Conservation (phyloP, 2,113 vertebrate species). For the Erythrolamprus reginae region DNA sequence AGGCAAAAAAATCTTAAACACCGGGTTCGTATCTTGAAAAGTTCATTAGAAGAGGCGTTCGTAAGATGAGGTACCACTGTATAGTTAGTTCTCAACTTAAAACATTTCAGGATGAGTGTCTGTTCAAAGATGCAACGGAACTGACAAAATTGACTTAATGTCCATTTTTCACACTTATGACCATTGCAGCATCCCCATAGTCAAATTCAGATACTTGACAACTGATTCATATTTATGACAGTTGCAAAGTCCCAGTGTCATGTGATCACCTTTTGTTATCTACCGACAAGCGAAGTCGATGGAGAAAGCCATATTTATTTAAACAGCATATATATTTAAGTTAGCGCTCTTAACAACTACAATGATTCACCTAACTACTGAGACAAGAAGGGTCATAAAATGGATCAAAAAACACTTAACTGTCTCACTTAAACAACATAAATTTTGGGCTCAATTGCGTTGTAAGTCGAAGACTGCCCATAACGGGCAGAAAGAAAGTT, state of each 20-base stretch:
- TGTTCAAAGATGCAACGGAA: neutral
- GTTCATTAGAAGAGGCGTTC: too few species aligned
- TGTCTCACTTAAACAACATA: neutral
- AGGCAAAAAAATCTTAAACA: too few species aligned
- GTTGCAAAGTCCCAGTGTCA: too few species aligned
- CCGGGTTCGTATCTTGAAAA: too few species aligned
- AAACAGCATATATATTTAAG: too few species aligned
- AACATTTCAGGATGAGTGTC: neutral
- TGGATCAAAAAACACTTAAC: neutral
- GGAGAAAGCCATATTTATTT: neutral
- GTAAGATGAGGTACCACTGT: too few species aligned
- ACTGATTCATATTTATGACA: too few species aligned
- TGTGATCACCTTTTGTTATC: neutral
- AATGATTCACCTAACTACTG: neutral
- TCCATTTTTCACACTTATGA: neutral
- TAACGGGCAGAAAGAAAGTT: neutral
- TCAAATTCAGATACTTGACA: neutral
- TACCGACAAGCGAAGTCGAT: neutral
- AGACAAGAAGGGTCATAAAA: neutral
- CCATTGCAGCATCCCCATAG: neutral
- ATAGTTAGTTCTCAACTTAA: neutral
- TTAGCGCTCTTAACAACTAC: neutral
- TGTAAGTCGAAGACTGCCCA: neutral
- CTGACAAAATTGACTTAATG: neutral
- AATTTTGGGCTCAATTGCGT: neutral